Conservation (phyloP, 2,113 vertebrate species). For the Catharus minimus region DNA sequence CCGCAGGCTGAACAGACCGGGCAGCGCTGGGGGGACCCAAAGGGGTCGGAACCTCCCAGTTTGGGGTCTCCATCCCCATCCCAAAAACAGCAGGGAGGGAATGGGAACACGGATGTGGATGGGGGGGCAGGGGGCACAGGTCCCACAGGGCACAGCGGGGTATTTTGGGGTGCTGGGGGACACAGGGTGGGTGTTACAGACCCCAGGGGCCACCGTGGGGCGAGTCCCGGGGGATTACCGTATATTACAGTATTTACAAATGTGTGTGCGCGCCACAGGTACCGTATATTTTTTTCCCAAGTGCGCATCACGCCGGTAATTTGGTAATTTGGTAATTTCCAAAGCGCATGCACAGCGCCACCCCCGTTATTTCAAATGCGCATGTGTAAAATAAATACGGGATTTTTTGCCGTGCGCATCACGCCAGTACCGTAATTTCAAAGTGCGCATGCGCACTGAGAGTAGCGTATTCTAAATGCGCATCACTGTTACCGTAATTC, state of each 20-base stretch:
- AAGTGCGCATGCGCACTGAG: rapidly evolving
- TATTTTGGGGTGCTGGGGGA: not conserved
- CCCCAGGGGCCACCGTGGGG: not conserved
- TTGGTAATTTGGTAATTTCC: not conserved
- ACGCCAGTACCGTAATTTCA: not conserved
- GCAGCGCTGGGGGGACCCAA: too few relatives aligned
- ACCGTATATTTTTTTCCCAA: rapidly evolving
- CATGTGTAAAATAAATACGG: rapidly evolving
- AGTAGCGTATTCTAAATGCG: rapidly evolving
- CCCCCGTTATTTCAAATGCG: rapidly evolving
- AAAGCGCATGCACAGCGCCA: rapidly evolving
- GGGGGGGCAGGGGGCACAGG: too few relatives aligned
- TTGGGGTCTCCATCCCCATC: not conserved
- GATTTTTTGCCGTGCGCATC: rapidly evolving
- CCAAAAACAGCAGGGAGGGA: not conserved
- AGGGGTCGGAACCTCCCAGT: not conserved
- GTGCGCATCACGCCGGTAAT: rapidly evolving
- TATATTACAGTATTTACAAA: not conserved
- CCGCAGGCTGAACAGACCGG: rapidly evolving
- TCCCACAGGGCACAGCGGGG: not conserved
- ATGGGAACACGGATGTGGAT: not conserved
- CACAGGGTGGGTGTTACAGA: too few relatives aligned
- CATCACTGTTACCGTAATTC: not conserved
- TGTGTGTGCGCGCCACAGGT: rapidly evolving
- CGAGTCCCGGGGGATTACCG: not conserved